Base-by-base conservation (phyloP, 2,888 invertebrate genomes). In the Conchocele bisecta region DNA sequence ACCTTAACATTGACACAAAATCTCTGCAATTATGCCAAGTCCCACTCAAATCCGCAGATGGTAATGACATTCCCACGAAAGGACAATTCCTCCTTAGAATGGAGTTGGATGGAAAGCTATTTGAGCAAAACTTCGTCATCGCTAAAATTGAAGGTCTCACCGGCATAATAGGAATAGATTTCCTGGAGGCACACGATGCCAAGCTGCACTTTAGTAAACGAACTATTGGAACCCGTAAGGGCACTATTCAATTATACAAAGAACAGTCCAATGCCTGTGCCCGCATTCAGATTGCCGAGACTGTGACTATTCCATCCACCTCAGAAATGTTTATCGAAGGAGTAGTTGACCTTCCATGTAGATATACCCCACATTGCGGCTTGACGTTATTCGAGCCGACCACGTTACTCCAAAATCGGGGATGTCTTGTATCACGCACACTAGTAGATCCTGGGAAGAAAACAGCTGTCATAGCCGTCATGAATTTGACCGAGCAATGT, bases 111-210 rank as follows among this genome's bases (percentile, higher is more conserved):
- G 59, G 31, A 0, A 44, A 57, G 28, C 24, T 29, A 26, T 50
- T 48, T 41, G 26, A 17, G 11, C 39, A 39, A 35, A 31, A 24
- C 26, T 58, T 66, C 13, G 6, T 50, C 7, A 58, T 66, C 13
- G 51, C 57, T 6, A 50, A 66, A 31, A n/a, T 66, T 13, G 33
- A 57, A 15, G 58, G 58, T 13, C 35, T 44, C 22, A 37, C 24
- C 17, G 57, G 65, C 26, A 57, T 66, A n/a, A 28, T 66, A 29
- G 65, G 65, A 17, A 57, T 48, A 51, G 65, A 66, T 57, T 66
- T 66, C 31, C 37, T 66, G 20, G 28, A 33, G 13, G 17, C 29
- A 9, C 33, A 64, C 9, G 56, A 48, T 20, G 46, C 26, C 28
- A 22, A 9, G n/a, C 15, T 46, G 13, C n/a, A 29, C n/a, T 28